These are phyloP conservation scores for Theocolax elegans DNA, from an alignment of 1,140 invertebrate species.

Conservation along the genomic window DNA sequence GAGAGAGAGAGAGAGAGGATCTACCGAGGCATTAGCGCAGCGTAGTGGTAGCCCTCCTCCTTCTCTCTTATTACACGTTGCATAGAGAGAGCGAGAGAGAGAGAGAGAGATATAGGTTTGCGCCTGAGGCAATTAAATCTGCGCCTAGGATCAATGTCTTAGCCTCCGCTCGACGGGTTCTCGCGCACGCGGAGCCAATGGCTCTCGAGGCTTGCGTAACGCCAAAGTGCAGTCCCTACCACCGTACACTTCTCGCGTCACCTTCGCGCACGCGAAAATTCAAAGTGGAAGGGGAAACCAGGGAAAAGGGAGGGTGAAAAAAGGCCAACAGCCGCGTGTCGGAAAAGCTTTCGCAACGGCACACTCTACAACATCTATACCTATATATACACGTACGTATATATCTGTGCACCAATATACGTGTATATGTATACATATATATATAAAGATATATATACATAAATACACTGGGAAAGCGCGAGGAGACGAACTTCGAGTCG, in stretches of 20 bases:
- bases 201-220: slow-evolving; percentile 37
- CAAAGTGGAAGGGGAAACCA: no score
- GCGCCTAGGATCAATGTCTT: slow-evolving; percentile 40
- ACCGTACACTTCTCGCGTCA: not conserved
- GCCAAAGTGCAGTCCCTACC: slow-evolving; percentile 2
- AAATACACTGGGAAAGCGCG: no score
- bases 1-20: not conserved
- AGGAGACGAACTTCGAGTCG: slow-evolving; percentile 16
- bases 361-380: not conserved
- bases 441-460: no score
- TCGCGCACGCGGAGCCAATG: slow-evolving; percentile 25
- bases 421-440: no score
- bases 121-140: slow-evolving; percentile 28
- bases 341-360: slow-evolving; percentile 37
- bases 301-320: slow-evolving; percentile 9
- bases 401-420: no score
- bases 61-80: slow-evolving; percentile 20
- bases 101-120: no score
- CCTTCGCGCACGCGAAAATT: slow-evolving; percentile 14
- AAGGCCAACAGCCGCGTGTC: slow-evolving; percentile 15
- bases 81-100: not conserved
- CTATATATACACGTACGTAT: not conserved
- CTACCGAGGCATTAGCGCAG: no score
- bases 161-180: slow-evolving; percentile 20
- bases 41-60: no score